Evolutionary conservation across 2,113 vertebrate genomes (phyloP), one percentile per base, ranked within the genome.

Genomic region (Mus pahari): DNA sequence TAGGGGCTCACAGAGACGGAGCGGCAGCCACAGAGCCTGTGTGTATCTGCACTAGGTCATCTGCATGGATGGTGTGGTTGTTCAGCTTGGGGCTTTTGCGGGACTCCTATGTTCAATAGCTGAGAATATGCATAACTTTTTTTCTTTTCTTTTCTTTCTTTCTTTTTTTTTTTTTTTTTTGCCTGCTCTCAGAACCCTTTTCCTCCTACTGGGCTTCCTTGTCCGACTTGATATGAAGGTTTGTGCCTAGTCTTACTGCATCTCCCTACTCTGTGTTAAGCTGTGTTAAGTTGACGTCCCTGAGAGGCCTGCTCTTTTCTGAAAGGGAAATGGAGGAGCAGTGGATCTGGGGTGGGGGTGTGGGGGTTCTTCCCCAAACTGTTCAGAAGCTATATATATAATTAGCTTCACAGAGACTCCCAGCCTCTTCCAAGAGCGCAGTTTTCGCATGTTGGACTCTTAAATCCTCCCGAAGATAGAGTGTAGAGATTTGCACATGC

Each of bases 351-450:
- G 31, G 58, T 58, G 58, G 17, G 53, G 16, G 55, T 58, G 55
- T 17, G 55, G 55, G 16, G 55, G 98, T 95, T 98, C 98, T 58
- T 98, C 98, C 6, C 99, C 99, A 26, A 98, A 98, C 94, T 99
- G 97, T 98, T 99, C 99, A 71, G 98, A 98, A 60, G 36, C 75
- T 96, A 14, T 87, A 83, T 96, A 14, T 87, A 83, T 96, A 96
- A 94, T 98, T 97, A 96, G 97, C 95, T 97, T 97, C 98, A 62
- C 92, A 94, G 42, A 96, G 96, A 96, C 96, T 83, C 74, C 73
- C 22, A 89, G 33, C 31, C 48, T 90, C 95, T 96, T 94, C 75
- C 75, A 60, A 50, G 26, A 60, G 91, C 70, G 95, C 70, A 50
- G 88, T 92, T 97, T 93, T 95, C 45, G 28, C 82, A 64, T 60